Percentiles rank a stretch among this genome's conserved stretches.
phyloP scores from a whole-genome alignment of 1,140 invertebrate genomes.

The Thaumetopoea pityocampa region DNA sequence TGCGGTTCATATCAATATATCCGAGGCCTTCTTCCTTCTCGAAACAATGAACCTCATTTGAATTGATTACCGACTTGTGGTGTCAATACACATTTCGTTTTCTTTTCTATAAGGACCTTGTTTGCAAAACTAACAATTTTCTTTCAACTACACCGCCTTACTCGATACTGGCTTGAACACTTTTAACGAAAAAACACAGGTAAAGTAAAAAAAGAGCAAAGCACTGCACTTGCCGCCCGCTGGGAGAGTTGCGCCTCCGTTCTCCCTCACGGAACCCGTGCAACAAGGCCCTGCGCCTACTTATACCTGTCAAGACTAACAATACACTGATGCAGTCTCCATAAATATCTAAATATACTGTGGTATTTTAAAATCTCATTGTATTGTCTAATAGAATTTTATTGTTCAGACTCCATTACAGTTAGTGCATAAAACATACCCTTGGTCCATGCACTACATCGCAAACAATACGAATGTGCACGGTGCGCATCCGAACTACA shows the following conservation, averaged over 20 bases:
- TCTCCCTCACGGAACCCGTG: too few relatives aligned
- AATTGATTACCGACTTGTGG: conserved; percentile 39
- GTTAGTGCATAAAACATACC: too few relatives aligned
- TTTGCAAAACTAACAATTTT: conserved; percentile 45
- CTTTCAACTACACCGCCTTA: conserved; percentile 27
- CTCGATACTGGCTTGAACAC: conserved; percentile 29
- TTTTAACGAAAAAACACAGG: conserved; percentile 33
- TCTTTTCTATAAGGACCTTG: conserved; percentile 34
- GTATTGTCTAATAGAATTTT: too few relatives aligned
- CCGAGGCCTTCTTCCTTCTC: conserved; percentile 28
- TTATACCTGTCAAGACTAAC: too few relatives aligned
- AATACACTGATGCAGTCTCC: too few relatives aligned
- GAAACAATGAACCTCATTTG: conserved; percentile 44
- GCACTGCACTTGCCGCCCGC: conserved; percentile 30
- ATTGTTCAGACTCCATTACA: too few relatives aligned
- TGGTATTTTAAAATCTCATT: too few relatives aligned
- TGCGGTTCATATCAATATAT: conserved; percentile 34
- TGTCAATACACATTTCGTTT: conserved; percentile 30
- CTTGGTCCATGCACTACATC: too few relatives aligned
- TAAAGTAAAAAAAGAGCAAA: conserved; percentile 24
- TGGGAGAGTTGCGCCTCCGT: conserved; percentile 26
- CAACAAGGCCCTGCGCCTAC: too few relatives aligned
- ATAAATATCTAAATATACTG: too few relatives aligned
- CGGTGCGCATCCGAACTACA: conserved; percentile 26
- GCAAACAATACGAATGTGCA: conserved; percentile 35